Evolutionary conservation across 30 jellyfish, hydroid and myxozoan genomes (phyloP), one percentile per base, ranked within the genome.

Genomic region (Hydractinia echinata): DNA sequence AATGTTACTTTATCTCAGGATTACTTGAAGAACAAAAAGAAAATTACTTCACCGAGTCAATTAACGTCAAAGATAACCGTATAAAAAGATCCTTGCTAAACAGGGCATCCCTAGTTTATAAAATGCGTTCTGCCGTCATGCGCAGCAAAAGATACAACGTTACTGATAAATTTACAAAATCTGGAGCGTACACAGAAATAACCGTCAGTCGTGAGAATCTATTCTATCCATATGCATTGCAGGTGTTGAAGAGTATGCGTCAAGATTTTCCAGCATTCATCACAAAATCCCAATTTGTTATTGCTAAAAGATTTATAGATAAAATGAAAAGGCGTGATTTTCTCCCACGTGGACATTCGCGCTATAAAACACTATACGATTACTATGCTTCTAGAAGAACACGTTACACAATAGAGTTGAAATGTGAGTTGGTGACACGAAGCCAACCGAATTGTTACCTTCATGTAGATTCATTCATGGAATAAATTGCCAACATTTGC

Each of bases 271-370:
- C 76, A 3, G 80, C 64, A 10, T 67, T 72, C 78, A 55, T 86
- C 54, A 81, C 76, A 61, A 71, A 39, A 8, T 54, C 76, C 39
- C 90, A 86, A 73, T 82, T 86, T n/a, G 21, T 66, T 11, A 82
- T 89, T 4, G 95, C 95, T 10, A 62, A 81, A 53, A 55, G 89
- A 21, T 83, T 79, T 51, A 5, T 87, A 85, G 58, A 19, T 6
- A 83, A 87, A 53, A 9, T 79, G 53, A 64, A 86, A 50, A 87
- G 77, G 91, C 66, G 71, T 7, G 54, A 77, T 13, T 87, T 74
- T 72, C 91, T 87, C 4, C 96, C 96, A 15, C 82, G 84, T 77
- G 83, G 80, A 69, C 74, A 87, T 64, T 78, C 88, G 5, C 15
- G 52, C 16, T 87, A 73, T 70, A 61, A 62, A 49, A 87, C 96